phyloP scores from a whole-genome alignment of 1,140 invertebrate genomes.

The Papilio aristodemus region DNA sequence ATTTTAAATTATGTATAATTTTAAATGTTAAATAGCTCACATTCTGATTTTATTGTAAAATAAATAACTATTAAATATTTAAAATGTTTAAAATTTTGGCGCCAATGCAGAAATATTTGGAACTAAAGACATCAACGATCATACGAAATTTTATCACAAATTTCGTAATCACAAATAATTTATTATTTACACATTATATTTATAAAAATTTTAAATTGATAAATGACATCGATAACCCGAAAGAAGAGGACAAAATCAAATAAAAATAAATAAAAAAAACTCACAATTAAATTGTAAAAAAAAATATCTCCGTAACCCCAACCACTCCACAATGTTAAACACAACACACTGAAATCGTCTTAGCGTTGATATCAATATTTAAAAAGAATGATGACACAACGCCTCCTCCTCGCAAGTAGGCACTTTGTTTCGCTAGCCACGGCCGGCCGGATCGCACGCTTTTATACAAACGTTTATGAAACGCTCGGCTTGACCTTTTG shows the following conservation, averaged over 20 bases:
- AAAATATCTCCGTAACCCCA: slow-evolving; percentile 28
- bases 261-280: slow-evolving; percentile 32
- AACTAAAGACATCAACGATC: slow-evolving; percentile 32
- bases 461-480: slow-evolving; percentile 44
- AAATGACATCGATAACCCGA: slow-evolving; percentile 33
- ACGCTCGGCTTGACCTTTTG: slow-evolving; percentile 25
- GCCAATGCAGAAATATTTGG: not conserved
- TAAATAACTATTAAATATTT: not conserved
- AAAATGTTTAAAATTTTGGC: not conserved
- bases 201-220: no score
- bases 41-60: not conserved
- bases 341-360: slow-evolving; percentile 41
- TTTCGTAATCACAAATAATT: not conserved
- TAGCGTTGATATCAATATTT: slow-evolving; percentile 27
- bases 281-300: slow-evolving; percentile 23
- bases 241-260: slow-evolving; percentile 31
- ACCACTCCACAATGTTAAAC: slow-evolving; percentile 39
- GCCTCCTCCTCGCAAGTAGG: not conserved
- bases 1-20: no score
- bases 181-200: not conserved
- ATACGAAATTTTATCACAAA: slow-evolving; percentile 15
- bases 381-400: slow-evolving; percentile 31
- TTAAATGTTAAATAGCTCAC: no score
- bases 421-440: slow-evolving; percentile 5
- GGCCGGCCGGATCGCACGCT: slow-evolving; percentile 15